Conservation (phyloP, 2,113 vertebrate genomes). For the Hypomesus transpacificus region DNA sequence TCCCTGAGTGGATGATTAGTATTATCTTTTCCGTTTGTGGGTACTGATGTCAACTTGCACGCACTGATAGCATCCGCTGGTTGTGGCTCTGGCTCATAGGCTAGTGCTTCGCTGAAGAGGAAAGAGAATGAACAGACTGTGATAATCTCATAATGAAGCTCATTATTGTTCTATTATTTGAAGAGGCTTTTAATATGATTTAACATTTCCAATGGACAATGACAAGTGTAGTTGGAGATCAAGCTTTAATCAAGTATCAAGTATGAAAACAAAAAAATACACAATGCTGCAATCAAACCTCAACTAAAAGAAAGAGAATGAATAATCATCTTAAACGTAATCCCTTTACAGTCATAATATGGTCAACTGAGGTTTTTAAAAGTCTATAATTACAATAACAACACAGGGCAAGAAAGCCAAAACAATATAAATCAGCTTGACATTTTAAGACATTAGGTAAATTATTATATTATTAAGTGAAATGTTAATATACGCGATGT, state of each 20-base stretch:
- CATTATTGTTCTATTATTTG: conserved; percentile 61
- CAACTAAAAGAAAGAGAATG: no score
- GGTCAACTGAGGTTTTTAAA: background rate
- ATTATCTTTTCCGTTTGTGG: no score
- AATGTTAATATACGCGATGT: conserved; percentile 35
- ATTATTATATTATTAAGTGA: conserved; percentile 20
- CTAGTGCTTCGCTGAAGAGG: conserved; percentile 43
- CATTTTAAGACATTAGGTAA: conserved; percentile 2
- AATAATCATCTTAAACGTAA: no score
- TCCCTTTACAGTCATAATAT: background rate
- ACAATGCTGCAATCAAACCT: no score
- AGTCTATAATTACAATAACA: background rate
- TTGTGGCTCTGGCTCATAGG: conserved; percentile 54
- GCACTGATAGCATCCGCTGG: conserved; percentile 39
- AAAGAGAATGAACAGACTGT: conserved; percentile 41
- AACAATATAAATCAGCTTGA: background rate
- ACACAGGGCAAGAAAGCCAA: background rate
- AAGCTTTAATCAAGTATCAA: conserved; percentile 33
- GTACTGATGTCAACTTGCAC: conserved; percentile 21
- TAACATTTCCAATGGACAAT: conserved; percentile 25
- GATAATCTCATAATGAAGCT: conserved; percentile 62
- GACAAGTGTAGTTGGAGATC: conserved; percentile 32
- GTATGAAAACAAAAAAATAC: no score
- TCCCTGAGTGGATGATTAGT: no score
- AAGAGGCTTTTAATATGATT: conserved; percentile 59